Evolutionary conservation across 2,888 invertebrate genomes (phyloP).

Genomic region (Gymnoscelis rufifasciata): DNA sequence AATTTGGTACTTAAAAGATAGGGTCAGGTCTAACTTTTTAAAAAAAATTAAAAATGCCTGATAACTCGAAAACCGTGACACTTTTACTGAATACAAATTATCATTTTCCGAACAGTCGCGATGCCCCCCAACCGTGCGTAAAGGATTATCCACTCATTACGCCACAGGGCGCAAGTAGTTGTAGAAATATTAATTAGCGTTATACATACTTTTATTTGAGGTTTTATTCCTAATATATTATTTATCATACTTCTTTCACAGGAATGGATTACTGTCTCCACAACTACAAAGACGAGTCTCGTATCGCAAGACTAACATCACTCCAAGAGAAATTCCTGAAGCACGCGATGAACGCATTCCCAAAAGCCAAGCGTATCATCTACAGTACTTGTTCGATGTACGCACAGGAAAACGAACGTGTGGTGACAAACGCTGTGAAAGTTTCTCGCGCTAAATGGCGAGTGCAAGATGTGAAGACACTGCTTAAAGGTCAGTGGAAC

Average conservation of each 20-base stretch:
- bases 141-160: too few relatives aligned
- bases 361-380: slow-evolving; percentile 89
- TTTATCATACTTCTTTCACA: not conserved
- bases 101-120: too few relatives aligned
- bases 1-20: too few relatives aligned
- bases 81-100: too few relatives aligned
- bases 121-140: too few relatives aligned
- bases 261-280: slow-evolving; percentile 69
- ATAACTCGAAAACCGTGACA: too few relatives aligned
- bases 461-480: slow-evolving; percentile 80
- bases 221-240: not conserved
- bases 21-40: too few relatives aligned
- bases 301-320: slow-evolving; percentile 83
- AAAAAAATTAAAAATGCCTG: too few relatives aligned
- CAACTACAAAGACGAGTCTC: slow-evolving; percentile 64
- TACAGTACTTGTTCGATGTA: slow-evolving; percentile 98
- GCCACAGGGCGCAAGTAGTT: too few relatives aligned
- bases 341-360: slow-evolving; percentile 91
- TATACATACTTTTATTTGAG: too few relatives aligned
- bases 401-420: slow-evolving; percentile 95
- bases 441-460: slow-evolving; percentile 78
- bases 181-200: too few relatives aligned
- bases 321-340: slow-evolving; percentile 90
- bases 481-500: slow-evolving; percentile 82
- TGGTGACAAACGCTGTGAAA: slow-evolving; percentile 85